These are phyloP conservation scores for Botia almorhae DNA, from an alignment of 2,797 vertebrate genomes.

Conservation along the genomic window DNA sequence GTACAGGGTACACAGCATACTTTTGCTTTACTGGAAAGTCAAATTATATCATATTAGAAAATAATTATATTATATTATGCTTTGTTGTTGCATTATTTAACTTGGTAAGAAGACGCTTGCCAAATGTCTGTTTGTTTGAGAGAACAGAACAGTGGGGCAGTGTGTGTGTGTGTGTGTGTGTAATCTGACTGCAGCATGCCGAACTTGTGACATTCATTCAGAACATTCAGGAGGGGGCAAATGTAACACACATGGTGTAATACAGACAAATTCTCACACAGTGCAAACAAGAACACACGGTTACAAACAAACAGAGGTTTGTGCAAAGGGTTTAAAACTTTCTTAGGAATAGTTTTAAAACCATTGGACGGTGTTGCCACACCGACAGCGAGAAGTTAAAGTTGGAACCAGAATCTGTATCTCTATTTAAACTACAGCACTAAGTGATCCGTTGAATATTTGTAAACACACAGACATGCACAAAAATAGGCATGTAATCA, in stretches of 20 bases:
- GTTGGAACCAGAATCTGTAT: no score
- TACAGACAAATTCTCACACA: constrained; percentile 15
- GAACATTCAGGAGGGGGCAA: constrained; percentile 57
- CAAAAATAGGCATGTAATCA: not conserved
- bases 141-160: constrained; percentile 1
- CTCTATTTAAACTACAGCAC: no score
- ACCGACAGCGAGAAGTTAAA: no score
- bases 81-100: not conserved
- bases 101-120: not conserved
- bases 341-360: no score
- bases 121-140: constrained; percentile 26
- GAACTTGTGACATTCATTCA: constrained; percentile 63
- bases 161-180: constrained; percentile 10
- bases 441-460: not conserved
- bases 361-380: no score
- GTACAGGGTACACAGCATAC: no score
- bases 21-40: not conserved
- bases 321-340: not conserved
- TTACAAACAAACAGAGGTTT: constrained; percentile 43
- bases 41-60: constrained; percentile 2
- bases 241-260: constrained; percentile 30
- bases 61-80: not conserved
- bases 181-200: constrained; percentile 55
- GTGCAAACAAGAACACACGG: constrained; percentile 25
- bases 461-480: not conserved